Percentiles rank a stretch among this genome's conserved stretches.
Evolutionary conservation across 1,140 invertebrate species (phyloP).

Genomic region (Drosophila subobscura): DNA sequence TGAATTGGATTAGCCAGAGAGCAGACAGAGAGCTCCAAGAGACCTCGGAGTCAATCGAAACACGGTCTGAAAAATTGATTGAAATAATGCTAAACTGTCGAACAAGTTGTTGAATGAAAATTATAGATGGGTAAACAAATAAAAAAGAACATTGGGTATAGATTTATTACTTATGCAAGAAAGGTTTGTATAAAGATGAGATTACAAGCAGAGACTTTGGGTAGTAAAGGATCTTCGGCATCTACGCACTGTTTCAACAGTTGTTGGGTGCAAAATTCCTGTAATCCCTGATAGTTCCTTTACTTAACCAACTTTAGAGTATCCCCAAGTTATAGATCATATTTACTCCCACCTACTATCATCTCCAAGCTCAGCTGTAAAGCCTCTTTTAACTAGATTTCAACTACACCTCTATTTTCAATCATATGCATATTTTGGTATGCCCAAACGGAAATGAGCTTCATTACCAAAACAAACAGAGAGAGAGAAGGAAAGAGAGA

Average conservation of each 20-base stretch:
- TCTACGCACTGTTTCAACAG: too few relatives aligned
- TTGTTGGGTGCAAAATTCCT: too few relatives aligned
- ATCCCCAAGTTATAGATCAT: too few relatives aligned
- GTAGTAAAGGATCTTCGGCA: too few relatives aligned
- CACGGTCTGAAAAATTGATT: conserved; percentile 41
- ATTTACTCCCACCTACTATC: too few relatives aligned
- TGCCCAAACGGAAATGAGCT: conserved; percentile 80
- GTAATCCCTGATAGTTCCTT: too few relatives aligned
- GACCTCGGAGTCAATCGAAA: too few relatives aligned
- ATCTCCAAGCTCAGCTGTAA: neutral
- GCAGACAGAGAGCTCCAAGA: conserved; percentile 1
- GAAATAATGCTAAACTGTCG: conserved; percentile 59
- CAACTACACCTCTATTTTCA: conserved; percentile 24
- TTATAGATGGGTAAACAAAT: conserved; percentile 12
- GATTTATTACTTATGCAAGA: too few relatives aligned
- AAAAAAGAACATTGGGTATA: conserved; percentile 1
- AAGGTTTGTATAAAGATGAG: too few relatives aligned
- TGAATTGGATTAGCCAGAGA: conserved; percentile 65
- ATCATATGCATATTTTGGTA: conserved; percentile 64
- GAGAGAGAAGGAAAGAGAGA: conserved; percentile 20
- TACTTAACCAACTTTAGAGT: too few relatives aligned
- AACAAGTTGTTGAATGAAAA: conserved; percentile 36
- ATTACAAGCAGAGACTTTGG: too few relatives aligned
- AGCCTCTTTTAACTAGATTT: conserved; percentile 38
- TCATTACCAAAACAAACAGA: conserved; percentile 83